Percentiles rank a stretch among this genome's conserved stretches.
Conservation (phyloP, 2,888 invertebrate genomes). For the Agriopis marginaria region DNA sequence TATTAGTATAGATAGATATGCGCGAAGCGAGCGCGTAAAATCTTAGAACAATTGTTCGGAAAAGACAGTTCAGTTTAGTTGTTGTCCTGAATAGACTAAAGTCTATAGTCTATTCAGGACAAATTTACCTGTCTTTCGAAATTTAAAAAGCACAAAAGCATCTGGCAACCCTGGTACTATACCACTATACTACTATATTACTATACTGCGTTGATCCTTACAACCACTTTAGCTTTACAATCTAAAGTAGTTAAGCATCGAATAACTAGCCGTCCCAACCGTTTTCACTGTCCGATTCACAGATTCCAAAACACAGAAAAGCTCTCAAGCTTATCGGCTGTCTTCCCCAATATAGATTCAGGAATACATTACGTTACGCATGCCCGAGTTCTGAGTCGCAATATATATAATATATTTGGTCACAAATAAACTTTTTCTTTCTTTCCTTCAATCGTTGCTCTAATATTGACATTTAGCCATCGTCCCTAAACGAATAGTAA, state of each 20-base stretch:
- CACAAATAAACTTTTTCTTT: too few relatives aligned
- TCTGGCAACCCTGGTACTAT: too few relatives aligned
- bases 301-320: slow-evolving; percentile 25
- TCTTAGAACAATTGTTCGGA: too few relatives aligned
- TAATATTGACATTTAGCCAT: slow-evolving; percentile 40
- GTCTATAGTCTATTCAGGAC: too few relatives aligned
- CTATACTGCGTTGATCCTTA: not conserved
- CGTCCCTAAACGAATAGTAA: slow-evolving; percentile 27
- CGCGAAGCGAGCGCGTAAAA: too few relatives aligned
- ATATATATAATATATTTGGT: too few relatives aligned
- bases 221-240: not conserved
- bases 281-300: not conserved
- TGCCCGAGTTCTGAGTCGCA: slow-evolving; percentile 9
- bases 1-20: too few relatives aligned
- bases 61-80: too few relatives aligned
- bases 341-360: slow-evolving; percentile 7
- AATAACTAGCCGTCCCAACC: not conserved
- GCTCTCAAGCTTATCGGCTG: slow-evolving; percentile 18
- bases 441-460: slow-evolving; percentile 1
- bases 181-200: too few relatives aligned
- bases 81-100: too few relatives aligned
- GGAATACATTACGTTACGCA: slow-evolving; percentile 13
- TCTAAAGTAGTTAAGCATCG: not conserved
- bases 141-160: too few relatives aligned
- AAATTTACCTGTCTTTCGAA: too few relatives aligned